Percentiles rank a stretch among this genome's conserved stretches.
Evolutionary conservation across 2,113 vertebrate species (phyloP).

Genomic region (Lophura nycthemera): DNA sequence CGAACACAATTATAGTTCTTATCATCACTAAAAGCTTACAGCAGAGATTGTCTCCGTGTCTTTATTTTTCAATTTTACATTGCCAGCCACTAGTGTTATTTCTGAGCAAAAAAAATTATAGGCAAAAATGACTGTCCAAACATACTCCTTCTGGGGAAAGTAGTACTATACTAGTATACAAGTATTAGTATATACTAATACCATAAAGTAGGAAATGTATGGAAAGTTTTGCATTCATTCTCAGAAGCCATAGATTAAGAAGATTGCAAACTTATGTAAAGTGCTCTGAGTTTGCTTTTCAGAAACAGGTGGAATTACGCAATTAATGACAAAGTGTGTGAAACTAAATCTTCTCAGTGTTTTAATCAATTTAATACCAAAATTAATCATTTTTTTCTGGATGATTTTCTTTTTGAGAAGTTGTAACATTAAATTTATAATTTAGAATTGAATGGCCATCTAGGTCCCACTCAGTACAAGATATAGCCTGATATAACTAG

Average conservation of each 20-base stretch:
- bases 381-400: neutral
- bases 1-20: neutral
- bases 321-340: neutral
- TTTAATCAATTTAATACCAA: neutral
- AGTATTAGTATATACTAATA: neutral
- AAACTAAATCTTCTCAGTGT: neutral
- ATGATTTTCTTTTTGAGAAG: neutral
- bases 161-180: neutral
- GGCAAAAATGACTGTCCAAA: neutral
- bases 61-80: neutral
- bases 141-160: neutral
- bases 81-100: neutral
- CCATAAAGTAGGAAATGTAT: neutral
- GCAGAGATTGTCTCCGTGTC: neutral
- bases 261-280: neutral
- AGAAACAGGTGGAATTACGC: neutral
- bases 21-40: neutral
- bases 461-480: neutral
- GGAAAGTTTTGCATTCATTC: neutral
- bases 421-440: neutral
- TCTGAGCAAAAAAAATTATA: neutral
- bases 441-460: neutral
- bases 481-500: neutral
- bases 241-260: neutral
- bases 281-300: neutral